A percentile compares a stretch with the other conserved stretches of the same genome.
Conservation (phyloP, 2,113 vertebrate species). For the Rhea pennata region DNA sequence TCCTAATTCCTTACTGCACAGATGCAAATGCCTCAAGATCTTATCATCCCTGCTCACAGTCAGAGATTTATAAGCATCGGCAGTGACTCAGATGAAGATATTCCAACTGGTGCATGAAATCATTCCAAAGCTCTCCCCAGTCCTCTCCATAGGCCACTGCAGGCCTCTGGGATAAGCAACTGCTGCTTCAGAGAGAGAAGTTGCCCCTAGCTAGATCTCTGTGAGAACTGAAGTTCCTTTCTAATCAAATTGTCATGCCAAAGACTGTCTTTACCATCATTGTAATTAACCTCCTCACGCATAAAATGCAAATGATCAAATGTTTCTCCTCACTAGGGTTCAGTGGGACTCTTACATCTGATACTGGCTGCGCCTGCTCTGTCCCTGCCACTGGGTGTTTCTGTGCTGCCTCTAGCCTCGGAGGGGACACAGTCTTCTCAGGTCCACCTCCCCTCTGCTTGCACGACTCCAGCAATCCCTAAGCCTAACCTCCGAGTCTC, state of each 20-base stretch:
- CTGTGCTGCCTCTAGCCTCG: neutral
- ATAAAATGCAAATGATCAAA: neutral
- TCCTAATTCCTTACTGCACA: neutral
- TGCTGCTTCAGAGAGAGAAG: neutral
- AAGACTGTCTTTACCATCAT: neutral
- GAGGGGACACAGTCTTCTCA: neutral
- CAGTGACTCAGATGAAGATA: neutral
- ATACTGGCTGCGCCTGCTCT: neutral
- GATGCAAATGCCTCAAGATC: neutral
- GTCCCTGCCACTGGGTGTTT: neutral
- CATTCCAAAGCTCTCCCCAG: neutral
- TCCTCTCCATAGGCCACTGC: neutral
- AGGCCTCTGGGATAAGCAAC: neutral
- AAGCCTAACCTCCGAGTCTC: neutral
- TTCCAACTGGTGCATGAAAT: conserved; percentile 43
- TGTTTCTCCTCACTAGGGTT: neutral
- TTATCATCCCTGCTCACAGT: neutral
- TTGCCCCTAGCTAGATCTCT: neutral
- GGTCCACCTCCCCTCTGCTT: accelerated
- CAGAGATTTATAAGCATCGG: neutral
- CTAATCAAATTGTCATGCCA: conserved; percentile 28
- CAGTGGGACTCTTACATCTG: accelerated
- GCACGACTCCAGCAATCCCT: neutral
- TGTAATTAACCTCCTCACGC: neutral
- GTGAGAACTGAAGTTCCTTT: neutral